Conservation (phyloP, 2,888 invertebrate species). For the Xestia ashworthii region DNA sequence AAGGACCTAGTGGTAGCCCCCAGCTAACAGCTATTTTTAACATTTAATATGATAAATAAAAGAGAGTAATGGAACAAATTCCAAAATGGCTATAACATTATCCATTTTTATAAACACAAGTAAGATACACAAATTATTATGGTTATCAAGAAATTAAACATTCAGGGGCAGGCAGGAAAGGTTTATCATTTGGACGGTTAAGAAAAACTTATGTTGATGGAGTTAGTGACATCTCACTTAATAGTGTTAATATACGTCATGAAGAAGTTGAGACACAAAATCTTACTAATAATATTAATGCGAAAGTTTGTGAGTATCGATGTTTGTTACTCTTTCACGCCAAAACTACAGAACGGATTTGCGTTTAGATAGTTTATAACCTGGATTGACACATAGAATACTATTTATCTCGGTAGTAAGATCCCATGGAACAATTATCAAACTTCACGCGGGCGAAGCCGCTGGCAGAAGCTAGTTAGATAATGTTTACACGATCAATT, state of each 20-base stretch:
- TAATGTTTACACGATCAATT: background rate
- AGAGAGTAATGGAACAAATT: background rate
- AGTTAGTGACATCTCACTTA: slow-evolving; percentile 8
- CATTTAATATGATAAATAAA: background rate
- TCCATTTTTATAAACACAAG: background rate
- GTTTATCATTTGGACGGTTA: background rate
- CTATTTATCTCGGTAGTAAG: too few species aligned
- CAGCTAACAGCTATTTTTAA: background rate
- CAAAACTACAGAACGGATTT: too few species aligned
- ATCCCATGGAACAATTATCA: too few species aligned
- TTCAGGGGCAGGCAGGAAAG: background rate
- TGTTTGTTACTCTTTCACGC: too few species aligned
- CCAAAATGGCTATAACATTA: background rate
- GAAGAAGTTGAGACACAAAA: slow-evolving; percentile 23
- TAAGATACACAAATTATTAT: slow-evolving; percentile 15
- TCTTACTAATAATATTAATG: too few species aligned
- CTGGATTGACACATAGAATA: too few species aligned
- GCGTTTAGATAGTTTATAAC: too few species aligned
- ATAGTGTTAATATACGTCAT: slow-evolving; percentile 8
- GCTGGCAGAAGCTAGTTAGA: background rate
- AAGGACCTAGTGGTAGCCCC: background rate
- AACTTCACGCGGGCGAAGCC: too few species aligned
- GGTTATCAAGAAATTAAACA: slow-evolving; percentile 8
- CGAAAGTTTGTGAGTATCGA: too few species aligned
- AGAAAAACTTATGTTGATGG: background rate